These are phyloP conservation scores for Stigmatopora nigra DNA, from an alignment of 2,113 vertebrate genomes.

Conservation along the genomic window DNA sequence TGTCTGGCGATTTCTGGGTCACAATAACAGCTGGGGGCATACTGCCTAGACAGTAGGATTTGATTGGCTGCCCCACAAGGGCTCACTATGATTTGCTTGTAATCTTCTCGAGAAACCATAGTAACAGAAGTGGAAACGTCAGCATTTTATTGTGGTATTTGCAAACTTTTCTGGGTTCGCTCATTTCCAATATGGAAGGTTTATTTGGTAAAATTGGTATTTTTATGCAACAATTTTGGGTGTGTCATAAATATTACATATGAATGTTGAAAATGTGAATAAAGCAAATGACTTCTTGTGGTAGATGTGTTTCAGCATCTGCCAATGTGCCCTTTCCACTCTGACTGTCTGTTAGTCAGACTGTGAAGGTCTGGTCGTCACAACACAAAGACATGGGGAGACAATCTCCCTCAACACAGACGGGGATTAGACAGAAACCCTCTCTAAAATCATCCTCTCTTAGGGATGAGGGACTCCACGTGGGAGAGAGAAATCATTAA, in stretches of 20 bases:
- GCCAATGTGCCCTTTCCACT: constrained; percentile 6
- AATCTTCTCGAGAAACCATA: constrained; percentile 56
- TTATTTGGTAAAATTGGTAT: neutral
- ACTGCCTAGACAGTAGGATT: constrained; percentile 40
- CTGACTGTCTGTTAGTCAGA: constrained; percentile 25
- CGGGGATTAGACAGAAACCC: constrained; percentile 9
- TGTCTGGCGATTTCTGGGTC: constrained; percentile 56
- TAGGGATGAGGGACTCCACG: neutral
- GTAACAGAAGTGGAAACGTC: constrained; percentile 59
- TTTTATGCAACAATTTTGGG: neutral
- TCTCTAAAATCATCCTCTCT: constrained; percentile 6
- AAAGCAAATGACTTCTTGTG: neutral
- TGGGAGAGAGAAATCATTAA: neutral
- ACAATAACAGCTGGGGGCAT: constrained; percentile 63
- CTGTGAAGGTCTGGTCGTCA: constrained; percentile 21
- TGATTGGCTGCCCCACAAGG: constrained; percentile 45
- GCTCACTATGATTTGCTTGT: constrained; percentile 33
- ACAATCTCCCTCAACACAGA: constrained; percentile 19
- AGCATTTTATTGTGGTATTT: constrained; percentile 25
- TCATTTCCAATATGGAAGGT: neutral
- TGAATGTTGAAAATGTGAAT: neutral
- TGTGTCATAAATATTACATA: neutral
- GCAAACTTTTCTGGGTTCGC: neutral
- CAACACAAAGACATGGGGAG: constrained; percentile 14
- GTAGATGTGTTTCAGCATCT: neutral